A percentile compares a stretch with the other conserved stretches of the same genome.
Conservation (phyloP, 2,888 invertebrate genomes). For the Athripsodes cinereus region DNA sequence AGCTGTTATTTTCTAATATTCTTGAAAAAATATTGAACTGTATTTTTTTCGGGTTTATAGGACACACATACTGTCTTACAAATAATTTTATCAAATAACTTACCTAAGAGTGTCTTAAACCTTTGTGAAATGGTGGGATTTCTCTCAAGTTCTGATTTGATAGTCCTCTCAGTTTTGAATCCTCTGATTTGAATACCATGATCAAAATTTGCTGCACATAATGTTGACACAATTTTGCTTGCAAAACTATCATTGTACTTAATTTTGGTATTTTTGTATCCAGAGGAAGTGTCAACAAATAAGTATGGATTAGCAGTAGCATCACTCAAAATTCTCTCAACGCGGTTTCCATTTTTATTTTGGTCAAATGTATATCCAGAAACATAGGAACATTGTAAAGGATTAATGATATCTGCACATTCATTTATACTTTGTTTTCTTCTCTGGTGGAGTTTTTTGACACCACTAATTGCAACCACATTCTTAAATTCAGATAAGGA, state of each 20-base stretch:
- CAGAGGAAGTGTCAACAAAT: slow-evolving; percentile 18
- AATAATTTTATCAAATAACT: too few relatives aligned
- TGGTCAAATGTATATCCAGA: slow-evolving; percentile 34
- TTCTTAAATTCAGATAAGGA: slow-evolving; percentile 19
- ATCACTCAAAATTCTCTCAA: slow-evolving; percentile 14
- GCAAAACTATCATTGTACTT: slow-evolving; percentile 37
- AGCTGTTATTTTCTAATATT: too few relatives aligned
- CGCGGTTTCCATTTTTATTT: slow-evolving; percentile 29
- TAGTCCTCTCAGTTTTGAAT: slow-evolving; percentile 74
- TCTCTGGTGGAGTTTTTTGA: slow-evolving; percentile 4
- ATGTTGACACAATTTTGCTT: slow-evolving; percentile 33
- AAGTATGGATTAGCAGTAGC: slow-evolving; percentile 13
- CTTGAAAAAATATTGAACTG: too few relatives aligned
- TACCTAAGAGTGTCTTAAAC: slow-evolving; percentile 52
- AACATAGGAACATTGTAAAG: slow-evolving; percentile 36
- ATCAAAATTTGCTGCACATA: slow-evolving; percentile 32
- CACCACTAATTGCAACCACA: slow-evolving; percentile 4
- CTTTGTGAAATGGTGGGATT: slow-evolving; percentile 66
- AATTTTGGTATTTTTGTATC: slow-evolving; percentile 27
- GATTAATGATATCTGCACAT: slow-evolving; percentile 20
- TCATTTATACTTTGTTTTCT: slow-evolving; percentile 7
- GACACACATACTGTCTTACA: too few relatives aligned
- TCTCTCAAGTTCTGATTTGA: slow-evolving; percentile 62
- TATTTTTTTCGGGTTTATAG: too few relatives aligned
- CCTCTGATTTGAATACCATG: slow-evolving; percentile 56